Evolutionary conservation across 2,113 vertebrate genomes (phyloP).

Genomic region (Cisticola juncidis): DNA sequence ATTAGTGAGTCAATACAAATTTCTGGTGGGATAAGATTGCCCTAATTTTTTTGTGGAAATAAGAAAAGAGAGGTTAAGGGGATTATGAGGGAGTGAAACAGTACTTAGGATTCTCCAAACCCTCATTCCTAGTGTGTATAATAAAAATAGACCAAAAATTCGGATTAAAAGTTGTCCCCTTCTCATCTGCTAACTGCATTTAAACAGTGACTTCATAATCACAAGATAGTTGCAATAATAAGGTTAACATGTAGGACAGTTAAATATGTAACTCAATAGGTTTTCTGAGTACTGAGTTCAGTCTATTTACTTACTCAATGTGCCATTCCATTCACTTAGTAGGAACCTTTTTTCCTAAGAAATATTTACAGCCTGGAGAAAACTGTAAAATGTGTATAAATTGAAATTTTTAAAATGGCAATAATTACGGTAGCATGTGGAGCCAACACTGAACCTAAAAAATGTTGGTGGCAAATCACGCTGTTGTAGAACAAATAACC

Average conservation of each 20-base stretch:
- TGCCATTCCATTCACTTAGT: neutral
- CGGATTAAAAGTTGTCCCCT: neutral
- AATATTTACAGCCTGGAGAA: neutral
- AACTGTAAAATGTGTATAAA: neutral
- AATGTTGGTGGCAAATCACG: neutral
- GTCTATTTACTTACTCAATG: neutral
- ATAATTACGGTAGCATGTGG: neutral
- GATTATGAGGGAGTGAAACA: neutral
- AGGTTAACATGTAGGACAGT: neutral
- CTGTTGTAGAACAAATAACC: neutral
- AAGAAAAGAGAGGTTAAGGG: neutral
- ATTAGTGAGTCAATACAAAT: neutral
- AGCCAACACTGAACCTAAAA: neutral
- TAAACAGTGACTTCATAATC: neutral
- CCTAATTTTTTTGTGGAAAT: neutral
- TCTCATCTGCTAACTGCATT: neutral
- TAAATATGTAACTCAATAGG: neutral
- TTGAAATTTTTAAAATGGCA: accelerated
- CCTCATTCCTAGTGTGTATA: neutral
- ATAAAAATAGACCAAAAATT: neutral
- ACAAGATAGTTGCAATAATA: neutral
- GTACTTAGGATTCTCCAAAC: neutral
- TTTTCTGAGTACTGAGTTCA: neutral
- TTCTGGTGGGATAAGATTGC: neutral
- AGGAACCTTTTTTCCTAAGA: neutral